These are phyloP conservation scores for Microcebus jonahi DNA, from an alignment of 2,113 vertebrate species.

Conservation along the genomic window DNA sequence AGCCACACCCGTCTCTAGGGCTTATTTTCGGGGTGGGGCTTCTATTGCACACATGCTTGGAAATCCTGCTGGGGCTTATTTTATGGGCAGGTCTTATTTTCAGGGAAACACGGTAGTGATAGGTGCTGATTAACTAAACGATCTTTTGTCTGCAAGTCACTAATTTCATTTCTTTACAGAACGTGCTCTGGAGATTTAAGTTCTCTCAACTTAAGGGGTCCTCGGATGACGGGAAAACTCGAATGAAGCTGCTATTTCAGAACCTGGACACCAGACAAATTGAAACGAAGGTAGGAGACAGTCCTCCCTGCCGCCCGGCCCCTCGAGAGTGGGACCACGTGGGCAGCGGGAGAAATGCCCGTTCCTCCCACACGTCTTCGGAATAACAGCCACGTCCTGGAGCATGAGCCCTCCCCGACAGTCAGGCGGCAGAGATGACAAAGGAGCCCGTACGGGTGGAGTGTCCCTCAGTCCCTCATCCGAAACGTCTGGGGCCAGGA, in stretches of 20 bases:
- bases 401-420: not conserved
- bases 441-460: not conserved
- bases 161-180: slow-evolving; percentile 83
- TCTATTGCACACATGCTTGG: too few relatives aligned
- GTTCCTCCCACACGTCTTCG: rapidly evolving
- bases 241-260: slow-evolving; percentile 94
- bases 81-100: too few relatives aligned
- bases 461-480: not conserved
- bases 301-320: rapidly evolving
- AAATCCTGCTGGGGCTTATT: too few relatives aligned
- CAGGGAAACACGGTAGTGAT: too few relatives aligned
- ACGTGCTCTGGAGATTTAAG: slow-evolving; percentile 93
- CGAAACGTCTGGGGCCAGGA: not conserved
- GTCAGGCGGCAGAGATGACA: rapidly evolving
- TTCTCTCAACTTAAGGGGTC: slow-evolving; percentile 98
- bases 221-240: slow-evolving; percentile 95
- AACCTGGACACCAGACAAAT: slow-evolving; percentile 94
- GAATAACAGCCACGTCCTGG: too few relatives aligned
- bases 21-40: too few relatives aligned
- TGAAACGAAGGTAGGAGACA: slow-evolving; percentile 92
- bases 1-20: too few relatives aligned
- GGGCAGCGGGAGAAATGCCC: rapidly evolving
- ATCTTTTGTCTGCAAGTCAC: not conserved
- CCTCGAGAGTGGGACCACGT: rapidly evolving
- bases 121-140: not conserved